Evolutionary conservation across 1,140 invertebrate species (phyloP).

Genomic region (Lordiphosa mommai): DNA sequence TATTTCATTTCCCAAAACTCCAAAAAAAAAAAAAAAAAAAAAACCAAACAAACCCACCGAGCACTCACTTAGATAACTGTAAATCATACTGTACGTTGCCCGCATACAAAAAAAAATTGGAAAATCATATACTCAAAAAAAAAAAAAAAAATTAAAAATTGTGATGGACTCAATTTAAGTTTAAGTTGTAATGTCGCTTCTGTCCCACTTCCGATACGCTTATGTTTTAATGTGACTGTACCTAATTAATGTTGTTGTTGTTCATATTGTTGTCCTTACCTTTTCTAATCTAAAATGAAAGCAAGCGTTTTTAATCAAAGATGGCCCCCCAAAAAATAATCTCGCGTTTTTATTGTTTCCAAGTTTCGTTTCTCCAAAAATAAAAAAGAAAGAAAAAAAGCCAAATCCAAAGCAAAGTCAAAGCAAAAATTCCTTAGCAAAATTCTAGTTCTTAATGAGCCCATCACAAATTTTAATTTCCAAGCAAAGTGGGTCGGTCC

Average conservation of each 20-base stretch:
- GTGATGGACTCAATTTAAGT: slow-evolving; percentile 79
- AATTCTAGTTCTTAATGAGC: slow-evolving; percentile 48
- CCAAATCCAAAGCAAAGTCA: slow-evolving; percentile 22
- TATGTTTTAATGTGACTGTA: slow-evolving; percentile 27
- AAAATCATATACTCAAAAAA: slow-evolving; percentile 19
- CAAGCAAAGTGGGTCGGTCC: slow-evolving; percentile 19
- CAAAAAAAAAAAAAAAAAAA: slow-evolving; percentile 14
- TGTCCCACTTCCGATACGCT: slow-evolving; percentile 25
- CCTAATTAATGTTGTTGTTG: slow-evolving; percentile 19
- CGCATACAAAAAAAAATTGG: slow-evolving; percentile 26
- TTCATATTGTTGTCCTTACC: slow-evolving; percentile 5
- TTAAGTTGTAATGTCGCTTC: slow-evolving; percentile 59
- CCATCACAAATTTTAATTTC: slow-evolving; percentile 79
- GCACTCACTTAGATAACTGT: slow-evolving; percentile 44
- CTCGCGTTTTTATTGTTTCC: slow-evolving; percentile 31
- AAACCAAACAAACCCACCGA: slow-evolving; percentile 48
- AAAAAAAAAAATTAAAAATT: slow-evolving; percentile 61
- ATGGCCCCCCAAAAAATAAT: slow-evolving; percentile 42
- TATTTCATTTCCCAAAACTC: slow-evolving; percentile 45
- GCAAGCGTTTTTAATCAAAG: slow-evolving; percentile 80
- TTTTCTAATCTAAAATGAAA: slow-evolving; percentile 22
- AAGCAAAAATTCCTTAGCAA: slow-evolving; percentile 17
- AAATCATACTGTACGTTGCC: slow-evolving; percentile 3
- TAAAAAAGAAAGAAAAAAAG: slow-evolving; percentile 11
- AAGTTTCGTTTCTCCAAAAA: slow-evolving; percentile 35